These are phyloP conservation scores for Sisor rabdophorus DNA, from an alignment of 2,113 vertebrate species.

Conservation along the genomic window DNA sequence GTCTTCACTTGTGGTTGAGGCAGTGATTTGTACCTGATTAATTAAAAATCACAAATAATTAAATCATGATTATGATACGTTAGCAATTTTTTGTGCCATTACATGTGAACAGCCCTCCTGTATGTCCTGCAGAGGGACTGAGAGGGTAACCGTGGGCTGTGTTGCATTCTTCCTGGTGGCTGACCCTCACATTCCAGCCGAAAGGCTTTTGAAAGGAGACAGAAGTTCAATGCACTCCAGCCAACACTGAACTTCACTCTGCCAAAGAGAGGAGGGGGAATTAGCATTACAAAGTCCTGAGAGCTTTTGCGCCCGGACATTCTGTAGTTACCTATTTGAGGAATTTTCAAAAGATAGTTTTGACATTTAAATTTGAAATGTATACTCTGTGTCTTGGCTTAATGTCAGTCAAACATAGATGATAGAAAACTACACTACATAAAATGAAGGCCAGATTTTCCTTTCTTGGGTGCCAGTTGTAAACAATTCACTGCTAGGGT, in stretches of 20 bases:
- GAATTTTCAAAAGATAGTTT: slow-evolving; percentile 1
- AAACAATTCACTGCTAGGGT: neutral
- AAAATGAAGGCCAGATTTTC: slow-evolving; percentile 25
- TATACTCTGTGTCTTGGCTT: neutral
- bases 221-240: slow-evolving; percentile 22
- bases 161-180: slow-evolving; percentile 29
- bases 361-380: neutral
- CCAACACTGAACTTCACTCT: slow-evolving; percentile 22
- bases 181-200: slow-evolving; percentile 40
- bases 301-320: slow-evolving; percentile 2
- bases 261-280: neutral
- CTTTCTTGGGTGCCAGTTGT: slow-evolving; percentile 1
- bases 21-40: neutral
- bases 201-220: slow-evolving; percentile 25
- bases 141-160: slow-evolving; percentile 6
- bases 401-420: neutral
- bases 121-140: slow-evolving; percentile 41
- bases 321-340: slow-evolving; percentile 12
- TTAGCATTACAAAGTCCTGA: slow-evolving; percentile 8
- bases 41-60: too few relatives aligned
- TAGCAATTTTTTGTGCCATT: slow-evolving; percentile 35
- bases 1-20: slow-evolving; percentile 30
- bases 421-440: slow-evolving; percentile 18
- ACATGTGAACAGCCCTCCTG: slow-evolving; percentile 23
- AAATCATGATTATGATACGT: neutral